Evolutionary conservation across 2,113 vertebrate species (phyloP), one percentile per base, ranked within the genome.

Genomic region (Bettongia penicillata): DNA sequence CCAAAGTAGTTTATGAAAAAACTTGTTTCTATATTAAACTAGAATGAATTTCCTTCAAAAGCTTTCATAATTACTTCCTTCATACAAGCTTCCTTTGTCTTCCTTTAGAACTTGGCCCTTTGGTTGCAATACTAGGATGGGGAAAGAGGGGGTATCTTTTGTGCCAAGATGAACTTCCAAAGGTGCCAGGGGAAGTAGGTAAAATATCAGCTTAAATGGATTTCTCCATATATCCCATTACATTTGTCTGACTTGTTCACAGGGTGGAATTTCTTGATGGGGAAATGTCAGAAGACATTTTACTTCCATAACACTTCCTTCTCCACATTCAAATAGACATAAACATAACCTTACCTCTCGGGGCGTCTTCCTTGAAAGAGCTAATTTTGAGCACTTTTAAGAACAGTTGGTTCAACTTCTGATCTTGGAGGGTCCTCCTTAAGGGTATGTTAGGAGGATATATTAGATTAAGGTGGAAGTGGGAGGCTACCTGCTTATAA

Each of bases 11-110:
- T 51, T 24, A 37, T 0, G 51, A 92, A 53, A 90, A 93, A 95
- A 47, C 61, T 77, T 77, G 89, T 92, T 93, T 94, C 91, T 94
- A 48, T 94, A 16, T 91, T 95, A 90, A 91, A 37, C 37, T 93
- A 90, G 25, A 93, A 93, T 77, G 37, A n/a, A 77, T 77, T n/a
- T 77, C n/a, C 37, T 77, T 77, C 31, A 77, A n/a, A 77, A 77
- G 31, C 10, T 61, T n/a, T 57, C 55, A 57, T 77, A n/a, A 77
- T 84, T 90, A 0, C 94, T 92, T 6, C 53, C 25, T 31, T 53
- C 52, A 3, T 53, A 23, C 68, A 92, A 0, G 90, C 28, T 49
- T 89, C 92, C 94, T 89, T 22, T 53, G 92, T 53, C 2, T 92
- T 92, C 37, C 53, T 14, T 89, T 19, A 48, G 50, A 93, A 89